Evolutionary conservation across 2,888 invertebrate species (phyloP).

Genomic region (Heliconius aoede): DNA sequence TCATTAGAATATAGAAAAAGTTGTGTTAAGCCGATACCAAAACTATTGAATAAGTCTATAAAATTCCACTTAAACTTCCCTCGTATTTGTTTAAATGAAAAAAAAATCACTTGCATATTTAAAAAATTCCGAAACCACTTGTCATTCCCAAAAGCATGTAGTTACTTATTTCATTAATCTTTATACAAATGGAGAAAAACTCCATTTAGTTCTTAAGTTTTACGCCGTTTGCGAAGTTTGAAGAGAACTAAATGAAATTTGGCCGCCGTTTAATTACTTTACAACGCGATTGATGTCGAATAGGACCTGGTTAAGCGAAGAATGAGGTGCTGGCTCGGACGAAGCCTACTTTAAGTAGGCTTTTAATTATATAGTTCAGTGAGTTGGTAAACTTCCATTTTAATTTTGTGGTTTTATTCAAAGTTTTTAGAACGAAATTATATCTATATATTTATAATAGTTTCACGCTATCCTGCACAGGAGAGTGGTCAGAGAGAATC

Average conservation of each 20-base stretch:
- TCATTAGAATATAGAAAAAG: not conserved
- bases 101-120: slow-evolving; percentile 8
- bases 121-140: slow-evolving; percentile 23
- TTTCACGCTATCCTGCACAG: too few species aligned
- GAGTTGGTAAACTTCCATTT: not conserved
- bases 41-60: not conserved
- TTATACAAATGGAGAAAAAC: slow-evolving; percentile 32
- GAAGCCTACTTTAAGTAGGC: too few species aligned
- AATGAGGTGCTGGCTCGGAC: slow-evolving; percentile 11
- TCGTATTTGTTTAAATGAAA: not conserved
- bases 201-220: slow-evolving; percentile 39
- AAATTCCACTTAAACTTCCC: not conserved
- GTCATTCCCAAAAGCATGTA: slow-evolving; percentile 30
- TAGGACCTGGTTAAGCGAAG: slow-evolving; percentile 20
- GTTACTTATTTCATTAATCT: slow-evolving; percentile 39
- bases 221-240: slow-evolving; percentile 33
- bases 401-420: slow-evolving; percentile 4
- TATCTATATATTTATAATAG: not conserved
- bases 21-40: not conserved
- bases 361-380: slow-evolving; percentile 18
- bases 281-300: slow-evolving; percentile 35
- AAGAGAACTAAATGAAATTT: slow-evolving; percentile 27
- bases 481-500: too few species aligned
- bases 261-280: slow-evolving; percentile 37
- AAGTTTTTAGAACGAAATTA: not conserved